Percentiles rank a stretch among this genome's conserved stretches.
Conservation (phyloP, 2,113 vertebrate genomes). For the Tetraodon nigroviridis region DNA sequence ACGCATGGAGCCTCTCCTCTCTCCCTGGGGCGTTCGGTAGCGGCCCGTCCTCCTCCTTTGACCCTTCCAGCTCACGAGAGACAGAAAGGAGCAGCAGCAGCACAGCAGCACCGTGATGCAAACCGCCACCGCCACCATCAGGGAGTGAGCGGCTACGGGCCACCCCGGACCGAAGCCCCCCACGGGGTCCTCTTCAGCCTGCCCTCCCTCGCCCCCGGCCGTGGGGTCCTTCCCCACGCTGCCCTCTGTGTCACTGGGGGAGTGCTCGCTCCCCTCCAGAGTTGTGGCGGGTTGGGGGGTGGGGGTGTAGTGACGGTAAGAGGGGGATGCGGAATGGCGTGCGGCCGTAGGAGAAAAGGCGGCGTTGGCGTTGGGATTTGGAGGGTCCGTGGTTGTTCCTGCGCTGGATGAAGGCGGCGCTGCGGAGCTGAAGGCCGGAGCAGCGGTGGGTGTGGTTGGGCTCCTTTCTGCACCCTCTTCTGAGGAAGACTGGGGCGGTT, state of each 20-base stretch:
- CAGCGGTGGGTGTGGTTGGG: not conserved
- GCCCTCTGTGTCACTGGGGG: constrained; percentile 57
- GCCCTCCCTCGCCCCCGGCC: constrained; percentile 12
- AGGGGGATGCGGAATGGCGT: constrained; percentile 5
- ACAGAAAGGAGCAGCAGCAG: constrained; percentile 76
- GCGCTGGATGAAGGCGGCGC: constrained; percentile 4
- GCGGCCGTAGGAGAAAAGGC: not conserved
- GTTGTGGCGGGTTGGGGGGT: not conserved
- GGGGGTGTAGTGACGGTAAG: constrained; percentile 1
- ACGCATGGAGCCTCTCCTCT: constrained; percentile 61
- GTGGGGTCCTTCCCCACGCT: constrained; percentile 75
- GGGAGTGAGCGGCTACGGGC: constrained; percentile 61
- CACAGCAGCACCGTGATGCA: constrained; percentile 72
- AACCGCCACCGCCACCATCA: constrained; percentile 74
- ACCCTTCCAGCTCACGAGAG: constrained; percentile 71
- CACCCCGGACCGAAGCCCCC: constrained; percentile 46
- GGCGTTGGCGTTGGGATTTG: not conserved
- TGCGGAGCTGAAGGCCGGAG: constrained; percentile 9
- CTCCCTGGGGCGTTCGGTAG: constrained; percentile 69
- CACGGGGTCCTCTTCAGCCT: constrained; percentile 3
- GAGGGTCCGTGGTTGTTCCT: not conserved
- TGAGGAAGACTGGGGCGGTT: not conserved
- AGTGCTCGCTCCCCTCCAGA: not conserved
- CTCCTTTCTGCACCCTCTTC: not conserved
- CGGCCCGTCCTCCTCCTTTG: constrained; percentile 71